These are phyloP conservation scores for Rhagium mordax DNA, from an alignment of 2,888 invertebrate species.

Conservation along the genomic window DNA sequence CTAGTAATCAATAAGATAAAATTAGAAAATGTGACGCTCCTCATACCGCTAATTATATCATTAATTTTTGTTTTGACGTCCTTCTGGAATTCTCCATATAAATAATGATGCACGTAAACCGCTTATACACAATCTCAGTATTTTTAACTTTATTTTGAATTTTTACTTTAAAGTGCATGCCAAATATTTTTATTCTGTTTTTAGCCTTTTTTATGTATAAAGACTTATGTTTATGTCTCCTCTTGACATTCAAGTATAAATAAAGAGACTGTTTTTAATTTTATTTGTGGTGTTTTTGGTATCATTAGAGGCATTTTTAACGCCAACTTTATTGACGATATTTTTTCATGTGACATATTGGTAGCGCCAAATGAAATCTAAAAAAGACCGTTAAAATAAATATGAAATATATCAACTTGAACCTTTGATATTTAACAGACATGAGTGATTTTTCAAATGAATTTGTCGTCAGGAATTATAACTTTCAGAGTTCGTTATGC, in stretches of 20 bases:
- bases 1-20: background rate
- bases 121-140: constrained; percentile 2
- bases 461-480: background rate
- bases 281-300: constrained; percentile 37
- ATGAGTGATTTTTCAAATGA: too few species aligned
- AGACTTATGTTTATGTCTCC: constrained; percentile 48
- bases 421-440: background rate
- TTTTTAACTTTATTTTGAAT: constrained; percentile 49
- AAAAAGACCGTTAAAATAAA: constrained; percentile 13
- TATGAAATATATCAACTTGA: background rate
- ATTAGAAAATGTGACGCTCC: background rate
- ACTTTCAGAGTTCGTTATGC: too few species aligned
- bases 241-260: constrained; percentile 46
- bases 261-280: constrained; percentile 31
- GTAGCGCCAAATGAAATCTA: constrained; percentile 9
- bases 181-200: constrained; percentile 51
- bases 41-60: background rate
- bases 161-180: constrained; percentile 53
- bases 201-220: constrained; percentile 48
- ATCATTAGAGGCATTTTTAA: constrained; percentile 38
- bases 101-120: constrained; percentile 5
- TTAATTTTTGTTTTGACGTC: background rate
- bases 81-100: background rate
- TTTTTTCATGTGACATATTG: constrained; percentile 13
- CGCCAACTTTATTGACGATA: constrained; percentile 32